Evolutionary conservation across 2,888 invertebrate species (phyloP), one percentile per base, ranked within the genome.

Genomic region (Cheilosia pagana): DNA sequence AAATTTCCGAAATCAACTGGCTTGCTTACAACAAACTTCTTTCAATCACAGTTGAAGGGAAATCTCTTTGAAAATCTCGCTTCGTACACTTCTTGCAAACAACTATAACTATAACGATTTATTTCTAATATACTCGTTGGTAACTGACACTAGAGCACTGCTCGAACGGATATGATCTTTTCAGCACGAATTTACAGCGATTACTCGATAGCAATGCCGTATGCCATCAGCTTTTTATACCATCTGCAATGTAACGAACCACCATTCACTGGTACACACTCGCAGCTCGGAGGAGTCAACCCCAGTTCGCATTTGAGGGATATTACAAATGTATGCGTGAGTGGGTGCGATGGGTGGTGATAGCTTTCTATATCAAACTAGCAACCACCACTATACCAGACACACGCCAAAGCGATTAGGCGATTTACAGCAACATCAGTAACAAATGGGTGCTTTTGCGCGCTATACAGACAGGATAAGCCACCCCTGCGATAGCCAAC

Each of bases 151-250:
- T 65, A 45, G 45, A 52, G 21, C 50, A 45, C 23, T 53, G 31
- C 55, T 77, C 53, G 21, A 53, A 63, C 68, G 50, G 68, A 60
- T 75, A 60, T 71, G 85, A 81, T 85, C 81, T 50, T 72, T 60
- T 86, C 76, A 68, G 60, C 62, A 63, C 76, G 85, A 86, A 81
- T 65, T 72, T 67, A 57, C 67, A 81, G 57, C 76, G 72, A 76
- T 86, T 65, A 86, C 85, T 86, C 72, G 79, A 86, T 72, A 57
- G 23, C 57, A 76, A 53, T 67, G 68, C 41, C 50, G 19, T 48
- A 43, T 72, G 70, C 71, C 62, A 76, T 23, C 52, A 53, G 68
- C 85, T 77, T 86, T 86, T 81, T 86, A 86, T 86, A 86, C 76
- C 76, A 86, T 86, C 75, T 75, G 75, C 74, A 85, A 71, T 63